A percentile compares a stretch with the other conserved stretches of the same genome.
Evolutionary conservation across 2,113 vertebrate species (phyloP).

Genomic region (Phalacrocorax pelagicus): DNA sequence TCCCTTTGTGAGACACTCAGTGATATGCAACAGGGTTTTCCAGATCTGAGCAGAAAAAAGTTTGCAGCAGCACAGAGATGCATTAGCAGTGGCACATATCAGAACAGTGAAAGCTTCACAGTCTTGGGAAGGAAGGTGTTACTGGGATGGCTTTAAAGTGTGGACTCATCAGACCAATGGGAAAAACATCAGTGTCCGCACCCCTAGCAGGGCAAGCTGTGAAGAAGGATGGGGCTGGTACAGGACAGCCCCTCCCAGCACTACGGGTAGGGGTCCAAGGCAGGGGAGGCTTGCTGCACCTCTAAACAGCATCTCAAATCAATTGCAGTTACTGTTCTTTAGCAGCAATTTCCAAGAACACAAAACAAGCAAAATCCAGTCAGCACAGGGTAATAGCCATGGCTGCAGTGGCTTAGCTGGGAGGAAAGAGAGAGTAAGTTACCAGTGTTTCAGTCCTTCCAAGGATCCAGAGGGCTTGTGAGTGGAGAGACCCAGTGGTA

Average conservation of each 20-base stretch:
- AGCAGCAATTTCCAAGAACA: neutral
- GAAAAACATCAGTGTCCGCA: neutral
- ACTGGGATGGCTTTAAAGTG: neutral
- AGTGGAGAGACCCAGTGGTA: neutral
- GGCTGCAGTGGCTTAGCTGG: neutral
- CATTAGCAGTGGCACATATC: neutral
- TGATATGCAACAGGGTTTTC: neutral
- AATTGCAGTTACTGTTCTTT: neutral
- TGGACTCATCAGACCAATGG: neutral
- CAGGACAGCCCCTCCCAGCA: neutral
- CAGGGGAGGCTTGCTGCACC: neutral
- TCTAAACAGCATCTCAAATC: neutral
- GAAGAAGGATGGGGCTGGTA: neutral
- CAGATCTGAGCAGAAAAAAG: neutral
- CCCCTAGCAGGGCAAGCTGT: neutral
- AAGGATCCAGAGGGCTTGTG: neutral
- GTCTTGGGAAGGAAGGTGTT: neutral
- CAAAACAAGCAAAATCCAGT: neutral
- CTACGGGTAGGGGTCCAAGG: fast-evolving
- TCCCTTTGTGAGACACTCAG: neutral
- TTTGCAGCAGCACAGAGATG: neutral
- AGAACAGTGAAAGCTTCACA: neutral
- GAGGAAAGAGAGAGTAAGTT: neutral
- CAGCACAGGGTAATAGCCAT: neutral
- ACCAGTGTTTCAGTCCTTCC: neutral